A percentile compares a stretch with the other conserved stretches of the same genome.
Conservation (phyloP, 2,797 vertebrate species). For the Chaetophractus vellerosus region DNA sequence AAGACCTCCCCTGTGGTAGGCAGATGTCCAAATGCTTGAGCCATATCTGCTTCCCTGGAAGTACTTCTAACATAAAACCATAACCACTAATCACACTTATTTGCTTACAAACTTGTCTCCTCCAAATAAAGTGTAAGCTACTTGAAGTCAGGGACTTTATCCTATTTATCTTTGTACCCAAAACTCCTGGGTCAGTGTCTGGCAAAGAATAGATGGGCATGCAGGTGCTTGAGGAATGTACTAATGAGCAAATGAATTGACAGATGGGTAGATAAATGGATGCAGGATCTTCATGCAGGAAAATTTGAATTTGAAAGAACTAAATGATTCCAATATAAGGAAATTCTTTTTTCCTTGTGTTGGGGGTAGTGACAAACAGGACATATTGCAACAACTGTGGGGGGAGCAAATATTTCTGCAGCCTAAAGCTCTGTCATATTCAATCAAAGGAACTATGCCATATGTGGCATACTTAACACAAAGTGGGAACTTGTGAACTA, state of each 20-base stretch:
- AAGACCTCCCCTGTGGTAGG: no score
- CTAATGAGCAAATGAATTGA: not conserved
- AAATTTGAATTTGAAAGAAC: not conserved
- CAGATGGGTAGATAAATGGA: not conserved
- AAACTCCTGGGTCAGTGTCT: not conserved
- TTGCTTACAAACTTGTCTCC: not conserved
- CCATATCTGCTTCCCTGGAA: no score
- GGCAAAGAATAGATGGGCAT: not conserved
- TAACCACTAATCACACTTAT: not conserved
- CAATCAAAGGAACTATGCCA: not conserved
- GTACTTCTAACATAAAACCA: not conserved
- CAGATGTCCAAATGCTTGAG: no score
- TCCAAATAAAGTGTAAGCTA: not conserved
- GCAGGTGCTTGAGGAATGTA: not conserved
- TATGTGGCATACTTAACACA: not conserved
- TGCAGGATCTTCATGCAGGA: not conserved
- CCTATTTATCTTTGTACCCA: not conserved
- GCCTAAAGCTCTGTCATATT: not conserved
- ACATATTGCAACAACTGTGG: not conserved
- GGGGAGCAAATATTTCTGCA: not conserved
- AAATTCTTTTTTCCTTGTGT: not conserved
- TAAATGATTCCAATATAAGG: conserved; percentile 24
- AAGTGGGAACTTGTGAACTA: conserved; percentile 11
- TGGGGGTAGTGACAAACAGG: not conserved
- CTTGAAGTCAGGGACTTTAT: not conserved